phyloP scores from a whole-genome alignment of 2,797 vertebrate genomes.

The Steatocranus sp. region DNA sequence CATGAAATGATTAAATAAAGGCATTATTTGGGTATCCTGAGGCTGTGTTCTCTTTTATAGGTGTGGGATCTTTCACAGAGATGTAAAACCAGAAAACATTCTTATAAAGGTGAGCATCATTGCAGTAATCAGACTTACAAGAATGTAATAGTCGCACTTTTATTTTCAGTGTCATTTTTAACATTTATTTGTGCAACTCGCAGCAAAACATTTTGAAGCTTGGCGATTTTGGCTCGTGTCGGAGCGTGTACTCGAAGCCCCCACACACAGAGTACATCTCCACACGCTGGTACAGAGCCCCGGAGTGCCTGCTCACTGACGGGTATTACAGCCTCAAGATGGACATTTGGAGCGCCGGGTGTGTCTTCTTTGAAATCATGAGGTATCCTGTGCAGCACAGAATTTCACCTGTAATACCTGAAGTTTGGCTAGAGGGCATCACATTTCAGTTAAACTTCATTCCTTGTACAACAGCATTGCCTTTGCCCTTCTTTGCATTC shows the following conservation, averaged over 20 bases:
- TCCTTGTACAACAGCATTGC: background rate
- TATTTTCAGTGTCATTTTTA: background rate
- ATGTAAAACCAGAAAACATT: constrained; percentile 90
- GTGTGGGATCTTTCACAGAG: constrained; percentile 88
- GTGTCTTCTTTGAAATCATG: constrained; percentile 88
- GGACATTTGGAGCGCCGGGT: constrained; percentile 86
- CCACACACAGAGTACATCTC: constrained; percentile 88
- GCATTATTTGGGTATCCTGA: background rate
- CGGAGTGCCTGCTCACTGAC: constrained; percentile 86
- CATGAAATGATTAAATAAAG: background rate
- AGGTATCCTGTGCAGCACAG: constrained; percentile 64
- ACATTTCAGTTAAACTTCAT: background rate
- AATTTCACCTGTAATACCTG: background rate
- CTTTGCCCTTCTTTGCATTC: background rate
- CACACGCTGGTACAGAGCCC: constrained; percentile 85
- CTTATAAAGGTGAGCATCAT: constrained; percentile 80
- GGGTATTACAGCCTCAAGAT: constrained; percentile 83
- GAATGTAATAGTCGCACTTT: background rate
- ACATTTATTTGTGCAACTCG: background rate
- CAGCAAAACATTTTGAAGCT: constrained; percentile 84
- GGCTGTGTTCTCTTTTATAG: constrained; percentile 50
- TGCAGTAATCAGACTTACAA: background rate
- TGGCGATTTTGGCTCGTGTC: constrained; percentile 85
- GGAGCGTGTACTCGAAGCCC: constrained; percentile 82
- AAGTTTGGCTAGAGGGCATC: background rate